Evolutionary conservation across 2,797 vertebrate species (phyloP).

Genomic region (Emydoidea blandingii): DNA sequence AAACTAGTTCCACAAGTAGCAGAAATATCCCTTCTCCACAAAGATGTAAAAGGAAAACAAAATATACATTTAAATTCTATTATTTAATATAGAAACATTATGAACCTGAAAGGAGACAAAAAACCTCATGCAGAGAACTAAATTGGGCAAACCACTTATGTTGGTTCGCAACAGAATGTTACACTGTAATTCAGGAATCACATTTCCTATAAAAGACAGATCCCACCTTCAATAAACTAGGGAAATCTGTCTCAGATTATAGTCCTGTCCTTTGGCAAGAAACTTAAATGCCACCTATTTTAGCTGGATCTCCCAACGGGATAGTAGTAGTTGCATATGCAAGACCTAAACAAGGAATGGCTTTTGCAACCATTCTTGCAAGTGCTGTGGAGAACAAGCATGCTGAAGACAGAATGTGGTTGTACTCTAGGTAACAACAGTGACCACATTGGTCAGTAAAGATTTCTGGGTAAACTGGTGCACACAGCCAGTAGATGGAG

Average conservation of each 20-base stretch:
- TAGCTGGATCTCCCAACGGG: not conserved
- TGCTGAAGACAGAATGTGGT: not conserved
- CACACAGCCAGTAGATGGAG: not conserved
- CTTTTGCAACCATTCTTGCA: not conserved
- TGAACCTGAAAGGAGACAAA: not conserved
- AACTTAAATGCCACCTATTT: not conserved
- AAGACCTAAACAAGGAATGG: not conserved
- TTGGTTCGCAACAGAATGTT: not conserved
- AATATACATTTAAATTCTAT: not conserved
- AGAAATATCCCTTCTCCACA: not conserved
- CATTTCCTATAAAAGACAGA: not conserved
- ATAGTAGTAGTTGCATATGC: not conserved
- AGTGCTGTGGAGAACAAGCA: not conserved
- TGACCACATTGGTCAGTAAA: not conserved
- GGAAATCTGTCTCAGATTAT: not conserved
- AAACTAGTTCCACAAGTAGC: not conserved
- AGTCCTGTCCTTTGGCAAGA: not conserved
- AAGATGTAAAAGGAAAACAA: not conserved
- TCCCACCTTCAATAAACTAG: not conserved
- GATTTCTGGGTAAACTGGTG: not conserved
- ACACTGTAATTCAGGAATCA: not conserved
- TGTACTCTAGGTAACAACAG: not conserved
- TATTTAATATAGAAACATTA: not conserved
- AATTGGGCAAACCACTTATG: not conserved
- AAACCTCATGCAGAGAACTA: not conserved